Percentiles rank a stretch among this genome's conserved stretches.
phyloP scores from a whole-genome alignment of 2,797 vertebrate genomes.

The Spinus olivaceus region DNA sequence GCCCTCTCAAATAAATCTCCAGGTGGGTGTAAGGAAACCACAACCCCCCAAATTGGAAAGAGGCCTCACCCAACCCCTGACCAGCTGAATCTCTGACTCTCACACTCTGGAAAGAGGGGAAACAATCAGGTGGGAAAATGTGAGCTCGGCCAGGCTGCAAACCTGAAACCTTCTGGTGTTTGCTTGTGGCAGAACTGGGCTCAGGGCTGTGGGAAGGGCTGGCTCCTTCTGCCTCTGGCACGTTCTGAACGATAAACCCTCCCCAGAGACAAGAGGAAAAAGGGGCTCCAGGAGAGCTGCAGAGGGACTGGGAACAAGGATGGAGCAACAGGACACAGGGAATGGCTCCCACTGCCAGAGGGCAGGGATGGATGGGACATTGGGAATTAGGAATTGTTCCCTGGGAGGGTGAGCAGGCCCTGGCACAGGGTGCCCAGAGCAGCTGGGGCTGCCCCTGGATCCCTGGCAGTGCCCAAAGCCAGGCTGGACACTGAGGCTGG shows the following conservation, averaged over 20 bases:
- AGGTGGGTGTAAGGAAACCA: not conserved
- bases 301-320: not conserved
- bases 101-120: fast-evolving
- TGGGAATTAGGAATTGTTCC: not conserved
- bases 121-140: not conserved
- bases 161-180: not conserved
- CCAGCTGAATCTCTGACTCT: not conserved
- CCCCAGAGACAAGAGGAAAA: not conserved
- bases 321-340: not conserved
- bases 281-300: not conserved
- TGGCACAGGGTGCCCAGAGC: not conserved
- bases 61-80: not conserved
- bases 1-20: not conserved
- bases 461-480: no score
- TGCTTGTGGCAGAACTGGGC: not conserved
- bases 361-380: not conserved
- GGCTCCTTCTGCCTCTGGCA: not conserved
- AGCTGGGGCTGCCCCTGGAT: not conserved
- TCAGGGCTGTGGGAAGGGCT: not conserved
- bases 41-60: not conserved
- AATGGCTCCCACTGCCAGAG: not conserved
- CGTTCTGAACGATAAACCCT: not conserved
- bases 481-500: no score
- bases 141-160: not conserved
- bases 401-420: not conserved